Conservation (phyloP, 2,113 vertebrate species). For the Pseudopipra pipra region DNA sequence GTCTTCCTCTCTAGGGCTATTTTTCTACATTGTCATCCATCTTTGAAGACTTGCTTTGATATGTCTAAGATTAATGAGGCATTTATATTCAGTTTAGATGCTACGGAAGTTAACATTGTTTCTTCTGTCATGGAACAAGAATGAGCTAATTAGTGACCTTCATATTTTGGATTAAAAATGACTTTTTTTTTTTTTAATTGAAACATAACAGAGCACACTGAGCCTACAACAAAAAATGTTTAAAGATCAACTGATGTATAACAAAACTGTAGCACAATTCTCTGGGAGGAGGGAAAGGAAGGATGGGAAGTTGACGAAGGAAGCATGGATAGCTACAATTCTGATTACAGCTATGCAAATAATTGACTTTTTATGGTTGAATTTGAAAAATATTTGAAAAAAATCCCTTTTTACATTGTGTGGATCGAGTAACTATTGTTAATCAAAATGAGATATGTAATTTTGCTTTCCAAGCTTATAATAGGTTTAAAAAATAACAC, state of each 20-base stretch:
- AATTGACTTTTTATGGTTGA: not conserved
- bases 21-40: slow-evolving; percentile 5
- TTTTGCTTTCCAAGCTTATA: not conserved
- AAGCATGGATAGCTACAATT: not conserved
- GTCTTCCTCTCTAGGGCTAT: not conserved
- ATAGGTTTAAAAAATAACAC: not conserved
- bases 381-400: not conserved
- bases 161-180: slow-evolving; percentile 10
- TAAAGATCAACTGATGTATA: not conserved
- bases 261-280: not conserved
- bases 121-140: not conserved
- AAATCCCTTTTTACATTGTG: not conserved
- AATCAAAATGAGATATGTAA: not conserved
- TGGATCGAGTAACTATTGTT: not conserved
- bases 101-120: not conserved
- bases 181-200: not conserved
- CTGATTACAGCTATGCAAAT: not conserved
- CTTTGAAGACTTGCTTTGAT: not conserved
- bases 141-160: not conserved
- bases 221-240: not conserved
- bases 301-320: not conserved
- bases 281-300: not conserved
- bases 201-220: not conserved
- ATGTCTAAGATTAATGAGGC: slow-evolving; percentile 31
- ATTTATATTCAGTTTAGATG: slow-evolving; percentile 20